These are phyloP conservation scores for Lampris incognitus DNA, from an alignment of 2,113 vertebrate genomes.

Conservation along the genomic window DNA sequence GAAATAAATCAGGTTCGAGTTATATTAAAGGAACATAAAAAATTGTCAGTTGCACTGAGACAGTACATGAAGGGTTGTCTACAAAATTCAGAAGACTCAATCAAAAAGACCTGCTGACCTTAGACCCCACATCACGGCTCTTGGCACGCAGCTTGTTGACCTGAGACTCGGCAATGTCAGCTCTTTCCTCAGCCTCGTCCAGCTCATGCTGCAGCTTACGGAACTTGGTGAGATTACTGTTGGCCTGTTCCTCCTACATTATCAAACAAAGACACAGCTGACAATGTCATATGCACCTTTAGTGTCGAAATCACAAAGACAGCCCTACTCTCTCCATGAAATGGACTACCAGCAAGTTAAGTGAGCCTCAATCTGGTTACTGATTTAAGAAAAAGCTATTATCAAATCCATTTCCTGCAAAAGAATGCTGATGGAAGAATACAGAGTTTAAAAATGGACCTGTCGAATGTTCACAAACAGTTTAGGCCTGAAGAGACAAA, in stretches of 20 bases:
- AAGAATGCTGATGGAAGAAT: too few species aligned
- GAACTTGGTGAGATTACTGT: conserved; percentile 72
- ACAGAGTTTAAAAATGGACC: too few species aligned
- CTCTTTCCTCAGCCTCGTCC: conserved; percentile 76
- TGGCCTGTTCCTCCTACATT: conserved; percentile 75
- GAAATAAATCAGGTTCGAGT: neutral
- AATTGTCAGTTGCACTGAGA: neutral
- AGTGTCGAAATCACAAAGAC: too few species aligned
- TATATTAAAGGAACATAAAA: neutral
- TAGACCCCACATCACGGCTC: conserved; percentile 68
- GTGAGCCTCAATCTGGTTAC: neutral
- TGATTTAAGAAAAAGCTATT: too few species aligned
- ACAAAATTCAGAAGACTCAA: neutral
- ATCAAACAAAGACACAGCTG: conserved; percentile 16
- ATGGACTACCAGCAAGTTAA: neutral
- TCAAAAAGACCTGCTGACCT: conserved; percentile 54
- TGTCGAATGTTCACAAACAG: too few species aligned
- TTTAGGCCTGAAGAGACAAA: neutral
- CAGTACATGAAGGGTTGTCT: too few species aligned
- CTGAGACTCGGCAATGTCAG: conserved; percentile 76
- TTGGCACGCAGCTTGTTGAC: conserved; percentile 76
- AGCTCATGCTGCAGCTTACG: conserved; percentile 78
- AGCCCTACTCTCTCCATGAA: neutral
- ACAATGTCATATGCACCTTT: neutral
- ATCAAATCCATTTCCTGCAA: too few species aligned